phyloP scores from a whole-genome alignment of 1,140 invertebrate species.

The Caenorhabditis inopinata region DNA sequence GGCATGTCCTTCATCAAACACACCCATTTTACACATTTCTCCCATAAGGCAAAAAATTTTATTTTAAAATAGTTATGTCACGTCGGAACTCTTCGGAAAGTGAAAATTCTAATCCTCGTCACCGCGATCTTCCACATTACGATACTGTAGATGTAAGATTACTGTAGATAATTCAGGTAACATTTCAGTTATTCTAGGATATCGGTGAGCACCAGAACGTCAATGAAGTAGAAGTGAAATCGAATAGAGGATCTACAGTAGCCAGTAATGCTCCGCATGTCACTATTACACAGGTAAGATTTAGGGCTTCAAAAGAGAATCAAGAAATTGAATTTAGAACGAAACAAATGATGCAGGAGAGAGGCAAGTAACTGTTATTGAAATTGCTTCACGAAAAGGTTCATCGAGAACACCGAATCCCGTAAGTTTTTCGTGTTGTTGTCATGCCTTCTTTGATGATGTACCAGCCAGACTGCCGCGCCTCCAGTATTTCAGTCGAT shows the following conservation, averaged over 20 bases:
- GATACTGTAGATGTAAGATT: too few relatives aligned
- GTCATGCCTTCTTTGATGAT: too few relatives aligned
- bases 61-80: not conserved
- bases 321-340: not conserved
- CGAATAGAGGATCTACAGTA: not conserved
- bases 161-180: too few relatives aligned
- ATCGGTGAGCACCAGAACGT: not conserved
- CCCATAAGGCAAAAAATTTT: not conserved
- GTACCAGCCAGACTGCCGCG: too few relatives aligned
- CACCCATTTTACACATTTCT: slow-evolving; percentile 19
- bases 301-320: too few relatives aligned
- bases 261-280: not conserved
- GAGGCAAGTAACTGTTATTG: not conserved
- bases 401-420: too few relatives aligned
- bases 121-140: too few relatives aligned
- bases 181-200: not conserved
- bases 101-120: not conserved
- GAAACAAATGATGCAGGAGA: not conserved
- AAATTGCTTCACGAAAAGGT: not conserved
- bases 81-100: not conserved
- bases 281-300: not conserved
- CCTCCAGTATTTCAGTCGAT: too few relatives aligned
- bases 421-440: too few relatives aligned
- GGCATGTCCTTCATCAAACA: slow-evolving; percentile 6
- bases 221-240: not conserved